These are phyloP conservation scores for Hippocampus barbouri DNA, from an alignment of 2,113 vertebrate species.

Conservation along the genomic window DNA sequence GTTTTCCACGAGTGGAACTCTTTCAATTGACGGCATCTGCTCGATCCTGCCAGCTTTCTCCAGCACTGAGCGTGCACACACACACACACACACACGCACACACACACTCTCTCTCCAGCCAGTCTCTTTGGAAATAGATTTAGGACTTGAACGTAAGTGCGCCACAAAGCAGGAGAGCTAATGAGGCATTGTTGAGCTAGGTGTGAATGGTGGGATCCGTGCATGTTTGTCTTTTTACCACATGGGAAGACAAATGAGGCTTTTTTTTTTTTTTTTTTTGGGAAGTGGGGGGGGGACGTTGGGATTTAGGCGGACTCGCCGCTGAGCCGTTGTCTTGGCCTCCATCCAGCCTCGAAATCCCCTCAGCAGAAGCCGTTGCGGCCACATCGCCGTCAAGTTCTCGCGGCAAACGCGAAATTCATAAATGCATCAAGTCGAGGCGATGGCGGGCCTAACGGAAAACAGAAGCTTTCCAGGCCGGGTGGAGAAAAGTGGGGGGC, in stretches of 20 bases:
- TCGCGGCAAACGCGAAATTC: neutral
- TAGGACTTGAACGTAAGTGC: constrained; percentile 42
- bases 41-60: neutral
- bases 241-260: constrained; percentile 23
- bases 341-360: neutral
- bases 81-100: neutral
- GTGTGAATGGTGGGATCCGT: constrained; percentile 47
- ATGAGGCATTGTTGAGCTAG: constrained; percentile 58
- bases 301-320: neutral
- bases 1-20: neutral
- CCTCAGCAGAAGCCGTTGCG: neutral
- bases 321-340: neutral
- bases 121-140: constrained; percentile 39
- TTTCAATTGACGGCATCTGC: neutral
- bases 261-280: neutral
- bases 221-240: constrained; percentile 42
- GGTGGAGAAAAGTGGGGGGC: no score
- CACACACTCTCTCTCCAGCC: neutral
- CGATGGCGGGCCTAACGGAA: neutral
- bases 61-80: constrained; percentile 5
- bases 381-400: neutral
- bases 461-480: neutral
- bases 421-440: neutral
- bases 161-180: constrained; percentile 47
- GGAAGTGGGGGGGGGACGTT: neutral